These are phyloP conservation scores for Amiota minor DNA, from an alignment of 2,888 invertebrate genomes.

Conservation along the genomic window DNA sequence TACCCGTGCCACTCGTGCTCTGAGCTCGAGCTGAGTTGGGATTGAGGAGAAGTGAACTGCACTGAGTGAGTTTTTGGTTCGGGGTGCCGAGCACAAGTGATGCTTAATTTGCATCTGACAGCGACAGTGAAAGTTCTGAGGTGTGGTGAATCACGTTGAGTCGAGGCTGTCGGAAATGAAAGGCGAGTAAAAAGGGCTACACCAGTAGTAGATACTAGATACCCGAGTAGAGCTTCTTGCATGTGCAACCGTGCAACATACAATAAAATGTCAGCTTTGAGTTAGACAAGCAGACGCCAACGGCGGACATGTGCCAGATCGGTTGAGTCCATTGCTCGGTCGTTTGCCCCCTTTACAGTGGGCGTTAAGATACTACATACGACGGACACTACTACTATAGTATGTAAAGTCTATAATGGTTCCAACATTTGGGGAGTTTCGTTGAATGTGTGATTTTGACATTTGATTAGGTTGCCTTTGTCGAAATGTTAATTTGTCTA, in stretches of 20 bases:
- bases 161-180: constrained; percentile 1
- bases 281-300: constrained; percentile 32
- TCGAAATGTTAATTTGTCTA: constrained; percentile 66
- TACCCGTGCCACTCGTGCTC: constrained; percentile 18
- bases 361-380: background rate
- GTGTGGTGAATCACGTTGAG: constrained; percentile 14
- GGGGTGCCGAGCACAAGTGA: constrained; percentile 54
- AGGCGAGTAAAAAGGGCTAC: background rate
- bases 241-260: constrained; percentile 23
- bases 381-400: too few relatives aligned
- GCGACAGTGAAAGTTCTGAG: constrained; percentile 62
- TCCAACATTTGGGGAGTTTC: constrained; percentile 6
- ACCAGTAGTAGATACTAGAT: background rate
- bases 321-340: background rate
- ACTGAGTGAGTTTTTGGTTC: background rate
- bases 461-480: constrained; percentile 68
- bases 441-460: constrained; percentile 63
- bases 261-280: constrained; percentile 48
- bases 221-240: background rate
- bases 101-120: constrained; percentile 72
- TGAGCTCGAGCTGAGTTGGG: background rate
- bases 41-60: background rate
- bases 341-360: background rate
- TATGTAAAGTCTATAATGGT: too few relatives aligned
- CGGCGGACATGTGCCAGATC: background rate